Evolutionary conservation across 2,888 invertebrate genomes (phyloP).

Genomic region (Brachyptera putata): DNA sequence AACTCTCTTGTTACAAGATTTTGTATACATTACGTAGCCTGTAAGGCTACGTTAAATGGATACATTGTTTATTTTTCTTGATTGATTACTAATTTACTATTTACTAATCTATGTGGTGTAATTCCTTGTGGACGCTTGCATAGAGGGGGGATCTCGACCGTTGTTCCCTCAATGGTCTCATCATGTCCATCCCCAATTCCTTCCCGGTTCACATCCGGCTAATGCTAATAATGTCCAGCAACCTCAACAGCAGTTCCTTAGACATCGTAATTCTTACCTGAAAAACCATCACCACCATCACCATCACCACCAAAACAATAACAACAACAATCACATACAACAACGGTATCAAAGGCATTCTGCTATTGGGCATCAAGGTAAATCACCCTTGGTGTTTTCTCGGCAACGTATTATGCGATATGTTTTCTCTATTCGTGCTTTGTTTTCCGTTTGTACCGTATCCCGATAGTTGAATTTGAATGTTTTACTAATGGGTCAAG

Average conservation of each 20-base stretch:
- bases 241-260: conserved; percentile 50
- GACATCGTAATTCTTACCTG: conserved; percentile 48
- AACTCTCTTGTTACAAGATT: too few species aligned
- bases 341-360: conserved; percentile 57
- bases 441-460: too few species aligned
- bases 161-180: conserved; percentile 93
- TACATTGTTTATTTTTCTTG: too few species aligned
- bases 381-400: conserved; percentile 38
- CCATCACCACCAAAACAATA: conserved; percentile 47
- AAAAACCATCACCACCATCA: conserved; percentile 54
- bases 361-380: conserved; percentile 57
- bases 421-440: conserved; percentile 26
- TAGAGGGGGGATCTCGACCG: conserved; percentile 61
- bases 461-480: too few species aligned
- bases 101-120: not conserved
- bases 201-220: conserved; percentile 79
- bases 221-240: conserved; percentile 49
- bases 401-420: too few species aligned
- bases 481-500: too few species aligned
- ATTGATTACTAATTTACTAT: too few species aligned
- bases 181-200: conserved; percentile 91
- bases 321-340: conserved; percentile 51
- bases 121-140: conserved; percentile 4
- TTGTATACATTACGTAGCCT: too few species aligned
- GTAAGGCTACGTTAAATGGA: too few species aligned